Conservation (phyloP, 2,113 vertebrate species). For the Acanthisitta chloris region DNA sequence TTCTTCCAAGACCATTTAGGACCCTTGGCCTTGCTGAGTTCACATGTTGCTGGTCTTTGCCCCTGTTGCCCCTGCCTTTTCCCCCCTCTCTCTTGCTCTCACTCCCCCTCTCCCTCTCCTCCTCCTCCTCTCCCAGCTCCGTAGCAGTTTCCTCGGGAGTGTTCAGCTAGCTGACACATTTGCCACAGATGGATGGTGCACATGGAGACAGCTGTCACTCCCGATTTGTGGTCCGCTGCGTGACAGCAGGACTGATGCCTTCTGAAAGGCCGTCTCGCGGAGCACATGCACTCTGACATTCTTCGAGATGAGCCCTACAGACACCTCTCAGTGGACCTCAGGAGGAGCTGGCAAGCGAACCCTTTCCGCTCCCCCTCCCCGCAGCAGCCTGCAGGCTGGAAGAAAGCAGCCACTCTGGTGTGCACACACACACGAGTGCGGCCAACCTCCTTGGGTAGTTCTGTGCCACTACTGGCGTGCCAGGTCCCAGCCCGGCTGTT, state of each 20-base stretch:
- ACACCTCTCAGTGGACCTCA: conserved; percentile 74
- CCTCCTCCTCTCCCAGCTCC: conserved; percentile 32
- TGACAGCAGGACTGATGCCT: conserved; percentile 86
- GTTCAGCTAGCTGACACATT: conserved; percentile 86
- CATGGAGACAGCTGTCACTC: conserved; percentile 85
- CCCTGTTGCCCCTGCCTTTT: not conserved
- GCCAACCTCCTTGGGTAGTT: conserved; percentile 8
- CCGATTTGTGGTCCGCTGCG: conserved; percentile 72
- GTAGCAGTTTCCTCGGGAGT: conserved; percentile 68
- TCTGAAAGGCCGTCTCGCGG: conserved; percentile 79
- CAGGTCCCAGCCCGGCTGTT: conserved; percentile 34
- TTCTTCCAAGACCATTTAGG: not conserved
- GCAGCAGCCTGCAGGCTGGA: conserved; percentile 76
- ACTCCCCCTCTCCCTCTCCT: conserved; percentile 50
- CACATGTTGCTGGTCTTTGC: not conserved
- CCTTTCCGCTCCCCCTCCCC: conserved; percentile 51
- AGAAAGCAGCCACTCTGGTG: conserved; percentile 52
- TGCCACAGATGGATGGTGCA: conserved; percentile 88
- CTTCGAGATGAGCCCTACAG: conserved; percentile 75
- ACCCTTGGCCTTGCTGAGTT: not conserved
- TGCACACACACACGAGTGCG: not conserved
- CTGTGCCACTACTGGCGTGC: not conserved
- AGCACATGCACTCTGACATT: conserved; percentile 85
- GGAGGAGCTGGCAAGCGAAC: conserved; percentile 75
- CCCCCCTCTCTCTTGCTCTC: not conserved